Conservation (phyloP, 2,888 invertebrate species). For the Ypsolopha sequella region DNA sequence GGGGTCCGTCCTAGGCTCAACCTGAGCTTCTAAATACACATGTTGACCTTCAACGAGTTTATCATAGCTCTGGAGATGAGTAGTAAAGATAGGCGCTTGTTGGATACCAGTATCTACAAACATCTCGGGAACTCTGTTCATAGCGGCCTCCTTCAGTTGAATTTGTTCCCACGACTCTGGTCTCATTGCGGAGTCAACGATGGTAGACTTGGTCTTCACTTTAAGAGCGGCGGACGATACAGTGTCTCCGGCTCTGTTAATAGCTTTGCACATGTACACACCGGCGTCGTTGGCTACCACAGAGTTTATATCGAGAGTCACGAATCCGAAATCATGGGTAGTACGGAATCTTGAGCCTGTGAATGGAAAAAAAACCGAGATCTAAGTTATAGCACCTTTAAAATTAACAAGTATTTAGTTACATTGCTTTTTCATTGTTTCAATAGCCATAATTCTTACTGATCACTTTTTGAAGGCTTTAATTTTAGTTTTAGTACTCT, state of each 20-base stretch:
- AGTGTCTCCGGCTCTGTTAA: slow-evolving; percentile 94
- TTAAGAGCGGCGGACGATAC: slow-evolving; percentile 92
- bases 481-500: no score
- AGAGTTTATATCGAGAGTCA: slow-evolving; percentile 91
- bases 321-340: slow-evolving; percentile 94
- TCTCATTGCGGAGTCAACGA: slow-evolving; percentile 86
- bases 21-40: slow-evolving; percentile 89
- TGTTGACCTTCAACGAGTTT: slow-evolving; percentile 89
- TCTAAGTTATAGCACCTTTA: neutral
- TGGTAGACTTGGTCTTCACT: slow-evolving; percentile 85
- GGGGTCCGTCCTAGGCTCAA: slow-evolving; percentile 91
- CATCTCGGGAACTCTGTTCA: slow-evolving; percentile 91
- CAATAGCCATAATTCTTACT: no score
- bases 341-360: slow-evolving; percentile 88
- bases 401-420: no score
- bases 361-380: slow-evolving; percentile 9
- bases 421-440: no score
- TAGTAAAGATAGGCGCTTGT: slow-evolving; percentile 96
- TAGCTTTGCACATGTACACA: slow-evolving; percentile 93
- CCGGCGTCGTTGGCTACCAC: slow-evolving; percentile 92
- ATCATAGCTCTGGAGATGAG: slow-evolving; percentile 88
- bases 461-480: no score
- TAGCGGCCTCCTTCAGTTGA: slow-evolving; percentile 90
- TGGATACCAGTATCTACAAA: slow-evolving; percentile 87
- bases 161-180: slow-evolving; percentile 95